Base-by-base conservation (phyloP, 2,888 invertebrate species). In the Caenorhabditis zanzibari region DNA sequence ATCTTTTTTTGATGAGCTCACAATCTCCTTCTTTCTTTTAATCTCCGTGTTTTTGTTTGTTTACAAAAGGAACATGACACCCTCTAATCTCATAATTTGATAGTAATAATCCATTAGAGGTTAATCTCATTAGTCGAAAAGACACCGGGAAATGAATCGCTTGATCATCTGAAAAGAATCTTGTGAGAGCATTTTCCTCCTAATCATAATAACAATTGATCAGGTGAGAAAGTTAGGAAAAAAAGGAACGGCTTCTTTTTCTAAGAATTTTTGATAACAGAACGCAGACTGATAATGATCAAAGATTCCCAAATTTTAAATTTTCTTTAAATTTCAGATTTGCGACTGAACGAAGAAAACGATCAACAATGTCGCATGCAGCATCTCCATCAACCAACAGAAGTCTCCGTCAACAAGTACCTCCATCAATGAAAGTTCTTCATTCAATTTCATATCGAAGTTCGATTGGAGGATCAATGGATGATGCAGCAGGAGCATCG, bases 341-440 rank as follows among this genome's bases (percentile, higher is more conserved):
- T 28, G 90, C 90, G 10, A 91, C 91, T 2, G 91, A 91, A 71
- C 84, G 91, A 10, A 71, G 91, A 63, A 91, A 91, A 81, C 86
- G 91, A 12, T 88, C 88, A 63, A 91, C 91, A n/a, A 88, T 91
- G 86, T 90, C 90, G 2, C 91, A 91, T 74, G 87, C 89, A 19
- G 87, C 88, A 10, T 90, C 91, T 14, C 89, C 90, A 12, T 88
- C 87, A 9, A 88, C 86, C 1, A 81, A 90, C n/a, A 90, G 89
- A 61, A 88, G 88, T 74, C 73, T 91, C n/a, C 73, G 81, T 10
- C 80, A 84, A 63, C 84, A 84, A 49, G 86, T 91, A 66, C 84
- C 89, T 19, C 90, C 91, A 52, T 86, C 88, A 1, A 87, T 91
- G 74, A 88, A 90, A 41, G 90, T 91, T 75, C 89, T 91, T 59